Base-by-base conservation (phyloP, 2,113 vertebrate genomes). In the Maccullochella peelii region DNA sequence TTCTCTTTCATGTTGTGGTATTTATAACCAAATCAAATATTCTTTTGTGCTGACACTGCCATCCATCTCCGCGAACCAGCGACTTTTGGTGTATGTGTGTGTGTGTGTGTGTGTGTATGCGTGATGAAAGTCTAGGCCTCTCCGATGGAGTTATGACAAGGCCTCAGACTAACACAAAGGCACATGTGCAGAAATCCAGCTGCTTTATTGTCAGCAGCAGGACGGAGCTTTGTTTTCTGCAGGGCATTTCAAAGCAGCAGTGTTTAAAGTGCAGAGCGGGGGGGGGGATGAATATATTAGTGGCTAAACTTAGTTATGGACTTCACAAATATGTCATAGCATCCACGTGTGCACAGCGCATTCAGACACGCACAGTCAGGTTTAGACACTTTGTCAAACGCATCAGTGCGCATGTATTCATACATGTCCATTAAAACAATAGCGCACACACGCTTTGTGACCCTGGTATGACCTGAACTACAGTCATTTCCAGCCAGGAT, bases 11-110 rank as follows among this genome's bases (percentile, higher is more conserved):
- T 92, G 89, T 90, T 2, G 76, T 21, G 78, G 88, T 91, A 92
- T 95, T 93, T 96, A 94, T 86, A 95, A 95, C 88, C 93, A 93
- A 94, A 95, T 95, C 88, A 95, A 93, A 95, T 94, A 93, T 96
- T 94, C 94, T 92, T 95, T 95, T 95, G 94, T 95, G 88, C 76
- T n/a, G 25, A 30, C 55, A 54, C 77, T 82, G 87, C 81, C 90
- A 92, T 94, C 89, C 88, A 86, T 94, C 91, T 93, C 85, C 25
- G 54, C 1, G n/a, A 85, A 83, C 49, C 68, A 69, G 54, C 73
- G 77, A 86, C 87, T 79, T 84, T 92, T 16, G 1, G 69, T 75
- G 78, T 67, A 63, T 59, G 67, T 71, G 73, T 77, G 52, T 69
- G 74, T 59, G 75, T 83, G 65, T 36, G 50, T 63, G 36, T 61